A percentile compares a stretch with the other conserved stretches of the same genome.
Evolutionary conservation across 2,797 vertebrate genomes (phyloP).

Genomic region (Epinephelus malabaricus): DNA sequence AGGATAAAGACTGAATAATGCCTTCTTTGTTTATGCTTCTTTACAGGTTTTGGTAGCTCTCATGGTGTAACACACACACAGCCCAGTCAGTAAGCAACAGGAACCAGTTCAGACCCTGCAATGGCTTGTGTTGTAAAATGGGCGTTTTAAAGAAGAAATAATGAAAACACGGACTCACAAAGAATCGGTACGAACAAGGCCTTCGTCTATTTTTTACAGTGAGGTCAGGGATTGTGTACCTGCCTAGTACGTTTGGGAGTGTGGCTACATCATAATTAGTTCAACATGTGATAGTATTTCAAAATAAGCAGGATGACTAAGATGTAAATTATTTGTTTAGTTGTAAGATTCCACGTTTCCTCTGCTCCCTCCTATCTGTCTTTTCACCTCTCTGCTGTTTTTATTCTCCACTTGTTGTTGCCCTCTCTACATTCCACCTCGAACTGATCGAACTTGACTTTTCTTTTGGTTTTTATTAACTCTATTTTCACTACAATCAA

Average conservation of each 20-base stretch:
- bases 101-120: conserved; percentile 73
- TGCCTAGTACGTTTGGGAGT: conserved; percentile 31
- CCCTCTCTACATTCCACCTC: conserved; percentile 35
- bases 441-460: conserved; percentile 31
- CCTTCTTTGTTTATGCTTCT: conserved; percentile 70
- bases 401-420: conserved; percentile 42
- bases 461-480: conserved; percentile 21
- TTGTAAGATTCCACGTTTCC: conserved; percentile 36
- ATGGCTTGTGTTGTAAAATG: conserved; percentile 83
- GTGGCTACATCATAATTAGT: conserved; percentile 41
- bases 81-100: conserved; percentile 60
- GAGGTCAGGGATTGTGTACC: conserved; percentile 41
- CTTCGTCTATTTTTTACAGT: conserved; percentile 30
- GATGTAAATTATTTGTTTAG: conserved; percentile 44
- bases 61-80: conserved; percentile 58
- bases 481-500: conserved; percentile 16
- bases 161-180: conserved; percentile 91
- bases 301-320: conserved; percentile 38
- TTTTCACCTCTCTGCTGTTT: conserved; percentile 16
- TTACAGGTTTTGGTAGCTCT: conserved; percentile 74
- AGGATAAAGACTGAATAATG: conserved; percentile 47
- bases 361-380: conserved; percentile 27
- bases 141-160: conserved; percentile 78
- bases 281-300: conserved; percentile 47
- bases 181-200: conserved; percentile 85